These are phyloP conservation scores for Aurelia coerulea DNA, from an alignment of 30 jellyfish, hydroid and myxozoan species.

Conservation along the genomic window DNA sequence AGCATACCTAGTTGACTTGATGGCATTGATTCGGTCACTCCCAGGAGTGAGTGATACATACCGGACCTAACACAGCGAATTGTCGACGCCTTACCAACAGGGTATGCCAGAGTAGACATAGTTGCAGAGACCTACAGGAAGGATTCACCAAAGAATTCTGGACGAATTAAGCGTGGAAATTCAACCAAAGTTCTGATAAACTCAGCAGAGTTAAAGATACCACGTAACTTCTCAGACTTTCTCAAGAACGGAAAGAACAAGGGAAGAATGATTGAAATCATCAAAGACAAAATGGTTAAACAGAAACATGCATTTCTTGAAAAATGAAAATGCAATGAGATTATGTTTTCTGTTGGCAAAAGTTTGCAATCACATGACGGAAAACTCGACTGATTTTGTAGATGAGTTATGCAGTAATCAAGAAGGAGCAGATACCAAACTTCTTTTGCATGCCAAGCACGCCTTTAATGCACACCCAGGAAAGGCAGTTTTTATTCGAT, in stretches of 20 bases:
- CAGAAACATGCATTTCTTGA: slow-evolving; percentile 7
- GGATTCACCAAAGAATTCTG: slow-evolving; percentile 40
- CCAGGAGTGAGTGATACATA: slow-evolving; percentile 48
- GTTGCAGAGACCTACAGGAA: slow-evolving; percentile 62
- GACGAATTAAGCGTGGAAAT: slow-evolving; percentile 36
- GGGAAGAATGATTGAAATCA: slow-evolving; percentile 41
- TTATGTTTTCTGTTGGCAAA: slow-evolving; percentile 19
- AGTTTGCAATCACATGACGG: slow-evolving; percentile 24
- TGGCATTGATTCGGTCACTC: slow-evolving; percentile 60
- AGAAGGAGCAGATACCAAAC: slow-evolving; percentile 57
- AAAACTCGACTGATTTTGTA: slow-evolving; percentile 1
- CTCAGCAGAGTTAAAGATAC: slow-evolving; percentile 34
- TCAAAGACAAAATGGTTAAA: slow-evolving; percentile 25
- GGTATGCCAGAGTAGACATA: slow-evolving; percentile 55
- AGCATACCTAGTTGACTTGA: slow-evolving; percentile 56
- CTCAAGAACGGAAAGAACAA: slow-evolving; percentile 66
- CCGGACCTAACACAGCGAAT: slow-evolving; percentile 27
- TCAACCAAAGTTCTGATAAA: slow-evolving; percentile 41
- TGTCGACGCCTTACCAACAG: slow-evolving; percentile 29
- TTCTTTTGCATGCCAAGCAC: slow-evolving; percentile 46
- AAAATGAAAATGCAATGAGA: slow-evolving; percentile 23
- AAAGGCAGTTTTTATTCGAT: too few species aligned
- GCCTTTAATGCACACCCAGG: slow-evolving; percentile 26
- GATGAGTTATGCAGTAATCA: slow-evolving; percentile 49
- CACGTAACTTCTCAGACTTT: slow-evolving; percentile 63